phyloP scores from a whole-genome alignment of 2,888 invertebrate species.

The Terebella lapidaria region DNA sequence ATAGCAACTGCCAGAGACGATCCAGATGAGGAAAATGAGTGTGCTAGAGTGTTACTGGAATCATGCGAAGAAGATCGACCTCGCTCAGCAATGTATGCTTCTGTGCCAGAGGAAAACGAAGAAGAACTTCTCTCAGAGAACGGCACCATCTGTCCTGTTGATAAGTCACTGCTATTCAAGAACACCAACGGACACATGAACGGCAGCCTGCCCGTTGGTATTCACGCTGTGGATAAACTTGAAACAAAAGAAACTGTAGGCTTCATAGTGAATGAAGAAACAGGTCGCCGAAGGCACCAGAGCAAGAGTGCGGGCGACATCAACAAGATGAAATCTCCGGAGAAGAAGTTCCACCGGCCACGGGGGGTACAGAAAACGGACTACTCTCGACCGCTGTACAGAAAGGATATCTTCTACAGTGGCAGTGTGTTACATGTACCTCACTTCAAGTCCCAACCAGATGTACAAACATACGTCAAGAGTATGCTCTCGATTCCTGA shows the following conservation, averaged over 20 bases:
- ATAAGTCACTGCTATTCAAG: too few species aligned
- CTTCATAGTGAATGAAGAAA: background rate
- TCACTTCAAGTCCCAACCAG: slow-evolving; percentile 81
- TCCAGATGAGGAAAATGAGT: background rate
- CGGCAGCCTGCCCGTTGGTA: background rate
- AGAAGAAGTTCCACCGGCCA: background rate
- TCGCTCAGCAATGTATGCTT: background rate
- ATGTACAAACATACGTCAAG: slow-evolving; percentile 73
- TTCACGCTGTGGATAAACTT: background rate
- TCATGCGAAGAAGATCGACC: background rate
- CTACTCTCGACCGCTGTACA: slow-evolving; percentile 71
- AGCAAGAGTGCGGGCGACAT: background rate
- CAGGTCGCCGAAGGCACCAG: background rate
- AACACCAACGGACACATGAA: background rate
- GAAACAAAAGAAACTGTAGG: background rate
- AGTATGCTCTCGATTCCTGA: slow-evolving; percentile 81
- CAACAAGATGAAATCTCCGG: background rate
- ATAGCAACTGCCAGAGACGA: background rate
- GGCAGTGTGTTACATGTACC: slow-evolving; percentile 87
- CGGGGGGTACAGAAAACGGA: slow-evolving; percentile 32
- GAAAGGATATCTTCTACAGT: slow-evolving; percentile 96
- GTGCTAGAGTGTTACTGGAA: background rate
- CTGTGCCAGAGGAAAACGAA: background rate
- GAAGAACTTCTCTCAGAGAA: background rate
- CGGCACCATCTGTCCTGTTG: background rate